phyloP scores from a whole-genome alignment of 1,140 invertebrate genomes.

The Diorhabda carinulata region DNA sequence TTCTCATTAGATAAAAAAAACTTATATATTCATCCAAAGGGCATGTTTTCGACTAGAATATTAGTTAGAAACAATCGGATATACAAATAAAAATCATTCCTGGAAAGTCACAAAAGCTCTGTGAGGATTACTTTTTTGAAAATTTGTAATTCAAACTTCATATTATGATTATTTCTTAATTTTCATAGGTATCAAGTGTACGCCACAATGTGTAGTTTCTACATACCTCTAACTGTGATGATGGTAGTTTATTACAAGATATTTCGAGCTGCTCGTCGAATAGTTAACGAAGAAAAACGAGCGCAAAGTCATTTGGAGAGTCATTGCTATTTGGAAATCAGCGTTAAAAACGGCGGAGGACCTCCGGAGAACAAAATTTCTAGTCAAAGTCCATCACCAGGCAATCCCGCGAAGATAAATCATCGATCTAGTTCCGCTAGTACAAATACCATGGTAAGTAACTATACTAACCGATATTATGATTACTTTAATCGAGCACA shows the following conservation, averaged over 20 bases:
- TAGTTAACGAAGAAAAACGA: conserved; percentile 80
- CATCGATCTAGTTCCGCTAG: conserved; percentile 55
- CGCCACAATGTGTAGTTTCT: conserved; percentile 85
- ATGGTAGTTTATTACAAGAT: conserved; percentile 89
- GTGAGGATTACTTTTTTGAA: too few species aligned
- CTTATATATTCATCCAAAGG: too few species aligned
- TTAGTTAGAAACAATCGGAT: too few species aligned
- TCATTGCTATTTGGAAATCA: conserved; percentile 68
- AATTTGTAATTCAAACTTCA: too few species aligned
- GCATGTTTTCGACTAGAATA: too few species aligned
- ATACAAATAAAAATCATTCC: too few species aligned
- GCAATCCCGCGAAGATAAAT: conserved; percentile 48
- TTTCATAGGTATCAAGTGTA: conserved; percentile 76
- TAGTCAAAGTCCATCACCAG: conserved; percentile 48
- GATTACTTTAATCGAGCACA: not conserved
- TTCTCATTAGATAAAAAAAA: too few species aligned
- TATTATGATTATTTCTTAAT: too few species aligned
- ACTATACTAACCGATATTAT: not conserved
- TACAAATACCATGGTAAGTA: conserved; percentile 61
- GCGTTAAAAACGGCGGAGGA: conserved; percentile 65
- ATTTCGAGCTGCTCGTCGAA: conserved; percentile 76
- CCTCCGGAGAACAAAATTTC: conserved; percentile 59
- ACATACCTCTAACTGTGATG: conserved; percentile 85
- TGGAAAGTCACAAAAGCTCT: too few species aligned
- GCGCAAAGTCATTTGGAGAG: conserved; percentile 78